Base-by-base conservation (phyloP, 2,888 invertebrate genomes). In the Hyppa rectilinea region DNA sequence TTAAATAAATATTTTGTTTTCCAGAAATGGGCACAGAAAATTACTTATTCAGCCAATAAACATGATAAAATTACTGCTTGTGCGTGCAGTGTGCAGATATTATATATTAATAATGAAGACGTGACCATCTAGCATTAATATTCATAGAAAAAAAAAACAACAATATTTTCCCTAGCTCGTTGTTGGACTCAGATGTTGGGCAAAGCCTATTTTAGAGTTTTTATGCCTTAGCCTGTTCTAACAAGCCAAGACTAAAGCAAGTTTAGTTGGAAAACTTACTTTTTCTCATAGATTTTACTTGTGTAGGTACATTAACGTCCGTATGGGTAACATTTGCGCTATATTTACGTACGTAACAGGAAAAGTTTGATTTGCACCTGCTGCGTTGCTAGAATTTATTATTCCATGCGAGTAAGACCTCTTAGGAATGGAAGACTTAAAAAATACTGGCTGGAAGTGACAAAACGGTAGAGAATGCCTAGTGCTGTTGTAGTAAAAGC, bases 1-100 rank as follows among this genome's bases (percentile, higher is more conserved):
- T 58, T 64, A 62, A 70, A 76, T 70, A 68, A 64, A 70, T 63
- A 70, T 80, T 76, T 34, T 36, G 4, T 58, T 71, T 67, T 58
- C 49, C 5, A 65, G 61, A 71, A 17, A 53, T 50, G 12, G 50
- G 40, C 56, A 50, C 12, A 53, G n/a, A 47, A 65, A 45, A 6
- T 53, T 43, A 26, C 34, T 71, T 40, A 61, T 64, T 55, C 50
- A 71, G 40, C 14, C 26, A 62, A 66, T 60, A 52, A 68, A 69
- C 23, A 47, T 34, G 17, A 64, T 67, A 43, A 45, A 45, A 53
- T 60, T 40, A 75, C 40, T 71, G 34, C 26, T 65, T 52, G 38
- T 20, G 52, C 38, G 55, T 60, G 45, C 10, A 50, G 50, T 36
- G n/a, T 17, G 43, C 38, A 52, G 63, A 43, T n/a, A 75, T 53